Evolutionary conservation across 2,113 vertebrate species (phyloP), one percentile per base, ranked within the genome.

Genomic region (Eublepharis macularius): DNA sequence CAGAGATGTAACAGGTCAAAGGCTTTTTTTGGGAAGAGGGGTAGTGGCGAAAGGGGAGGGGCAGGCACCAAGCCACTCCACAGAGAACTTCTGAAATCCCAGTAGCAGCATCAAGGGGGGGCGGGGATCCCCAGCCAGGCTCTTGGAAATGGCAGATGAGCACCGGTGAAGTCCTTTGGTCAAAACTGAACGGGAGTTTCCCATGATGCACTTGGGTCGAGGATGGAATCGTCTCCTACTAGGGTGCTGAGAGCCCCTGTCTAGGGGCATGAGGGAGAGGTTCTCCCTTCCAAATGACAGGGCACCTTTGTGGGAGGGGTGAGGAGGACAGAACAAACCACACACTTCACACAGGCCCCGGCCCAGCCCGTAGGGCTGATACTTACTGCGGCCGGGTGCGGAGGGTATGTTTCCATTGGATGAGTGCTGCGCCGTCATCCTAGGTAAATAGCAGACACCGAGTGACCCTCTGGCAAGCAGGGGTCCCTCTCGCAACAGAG

Each of bases 361-460:
- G 76, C 76, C 76, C 68, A 45, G 76, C 76, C 76, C 76, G 3
- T 24, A 29, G 68, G 84, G 84, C 84, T 73, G 68, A 80, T 85
- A 85, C 76, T 80, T 63, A 80, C 84, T 80, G 41, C 14, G 84
- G 84, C 84, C 68, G 76, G 84, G 21, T 43, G 68, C 68, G 0
- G 84, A 85, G 68, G 76, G 51, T 63, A 80, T 47, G 69, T 80
- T 85, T 73, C 84, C 84, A 74, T 85, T 85, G 77, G 84, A 80
- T 47, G 14, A 10, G 51, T 65, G 84, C 13, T 73, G 84, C 43
- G 63, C 76, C 84, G 14, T 80, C n/a, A 69, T 85, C 84, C 84
- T 85, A 85, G 77, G 78, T 74, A 85, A 80, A 85, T n/a, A 85
- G 84, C 68, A 85, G 84, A 80, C 68, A 80, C 54, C 16, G 68